These are phyloP conservation scores for Heteronetta atricapilla DNA, from an alignment of 2,113 vertebrate species.

Conservation along the genomic window DNA sequence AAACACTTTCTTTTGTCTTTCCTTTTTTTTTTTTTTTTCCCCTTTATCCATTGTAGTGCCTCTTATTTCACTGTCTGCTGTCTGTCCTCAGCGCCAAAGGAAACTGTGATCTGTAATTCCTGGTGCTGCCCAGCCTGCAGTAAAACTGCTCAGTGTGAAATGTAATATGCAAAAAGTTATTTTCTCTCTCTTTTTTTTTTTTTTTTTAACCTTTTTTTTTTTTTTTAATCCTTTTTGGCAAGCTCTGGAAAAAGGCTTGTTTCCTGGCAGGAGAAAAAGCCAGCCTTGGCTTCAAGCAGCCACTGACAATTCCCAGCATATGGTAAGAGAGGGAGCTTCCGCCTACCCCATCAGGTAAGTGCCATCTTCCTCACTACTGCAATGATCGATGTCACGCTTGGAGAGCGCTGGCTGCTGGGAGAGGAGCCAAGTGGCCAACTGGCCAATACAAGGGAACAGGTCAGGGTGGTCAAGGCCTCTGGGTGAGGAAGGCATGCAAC, in stretches of 20 bases:
- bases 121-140: slow-evolving; percentile 39
- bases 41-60: slow-evolving; percentile 10
- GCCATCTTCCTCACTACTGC: slow-evolving; percentile 84
- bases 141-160: slow-evolving; percentile 55
- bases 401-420: slow-evolving; percentile 81
- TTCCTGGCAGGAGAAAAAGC: slow-evolving; percentile 79
- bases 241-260: slow-evolving; percentile 74
- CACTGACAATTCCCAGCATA: slow-evolving; percentile 94
- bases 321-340: slow-evolving; percentile 91
- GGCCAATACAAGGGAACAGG: slow-evolving; percentile 76
- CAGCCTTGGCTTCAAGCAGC: slow-evolving; percentile 88
- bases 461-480: slow-evolving; percentile 76
- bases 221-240: slow-evolving; percentile 63
- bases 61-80: slow-evolving; percentile 39
- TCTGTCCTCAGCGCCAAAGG: slow-evolving; percentile 30
- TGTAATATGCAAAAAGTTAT: slow-evolving; percentile 61
- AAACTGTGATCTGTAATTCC: slow-evolving; percentile 43
- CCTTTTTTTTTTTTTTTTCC: not conserved
- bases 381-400: slow-evolving; percentile 87
- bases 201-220: not conserved
- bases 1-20: slow-evolving; percentile 36
- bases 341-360: slow-evolving; percentile 91
- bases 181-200: not conserved
- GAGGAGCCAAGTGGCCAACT: slow-evolving; percentile 80
- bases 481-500: slow-evolving; percentile 62